A percentile compares a stretch with the other conserved stretches of the same genome.
Conservation (phyloP, 2,888 invertebrate genomes). For the Acanthosepion pharaonis region DNA sequence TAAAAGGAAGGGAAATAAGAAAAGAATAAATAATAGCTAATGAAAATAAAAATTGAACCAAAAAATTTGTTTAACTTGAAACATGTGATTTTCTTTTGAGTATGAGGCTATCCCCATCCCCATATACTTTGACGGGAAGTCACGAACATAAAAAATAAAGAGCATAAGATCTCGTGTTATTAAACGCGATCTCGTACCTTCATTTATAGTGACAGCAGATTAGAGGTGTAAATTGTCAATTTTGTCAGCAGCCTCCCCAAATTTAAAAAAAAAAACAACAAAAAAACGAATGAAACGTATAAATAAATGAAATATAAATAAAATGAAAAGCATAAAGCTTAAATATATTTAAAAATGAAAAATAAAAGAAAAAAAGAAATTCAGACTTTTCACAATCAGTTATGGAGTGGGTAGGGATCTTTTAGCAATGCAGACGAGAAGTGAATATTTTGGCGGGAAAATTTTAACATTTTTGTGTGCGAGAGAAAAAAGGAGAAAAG, state of each 20-base stretch:
- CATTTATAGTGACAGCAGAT: slow-evolving; percentile 13
- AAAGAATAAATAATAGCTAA: neutral
- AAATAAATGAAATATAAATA: neutral
- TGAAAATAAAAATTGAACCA: neutral
- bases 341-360: neutral
- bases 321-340: neutral
- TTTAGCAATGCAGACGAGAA: neutral
- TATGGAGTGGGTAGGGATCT: neutral
- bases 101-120: neutral
- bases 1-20: neutral
- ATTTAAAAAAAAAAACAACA: neutral
- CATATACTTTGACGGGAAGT: neutral
- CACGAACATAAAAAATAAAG: neutral
- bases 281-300: neutral
- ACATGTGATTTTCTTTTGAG: neutral
- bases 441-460: slow-evolving; percentile 10
- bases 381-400: neutral
- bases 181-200: slow-evolving; percentile 9
- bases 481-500: neutral
- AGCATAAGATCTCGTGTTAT: slow-evolving; percentile 21
- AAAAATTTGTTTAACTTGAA: neutral
- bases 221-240: slow-evolving; percentile 33
- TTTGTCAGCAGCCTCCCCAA: neutral
- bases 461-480: neutral
- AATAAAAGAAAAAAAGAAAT: neutral